phyloP scores from a whole-genome alignment of 1,140 invertebrate genomes.

The Leptestheria dahalacensis region DNA sequence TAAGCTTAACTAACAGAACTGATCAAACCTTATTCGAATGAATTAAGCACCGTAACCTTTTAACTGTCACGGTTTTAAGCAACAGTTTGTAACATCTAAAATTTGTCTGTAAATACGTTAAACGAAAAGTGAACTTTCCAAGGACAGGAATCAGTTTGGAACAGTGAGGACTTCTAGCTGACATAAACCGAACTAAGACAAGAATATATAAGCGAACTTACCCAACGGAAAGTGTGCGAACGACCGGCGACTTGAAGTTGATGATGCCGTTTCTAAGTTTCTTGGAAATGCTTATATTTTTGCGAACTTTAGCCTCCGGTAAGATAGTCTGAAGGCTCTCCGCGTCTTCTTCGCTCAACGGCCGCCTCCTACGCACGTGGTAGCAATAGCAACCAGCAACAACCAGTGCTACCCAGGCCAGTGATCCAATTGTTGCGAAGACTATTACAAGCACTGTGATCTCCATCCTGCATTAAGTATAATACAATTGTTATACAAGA shows the following conservation, averaged over 20 bases:
- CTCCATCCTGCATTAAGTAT: background rate
- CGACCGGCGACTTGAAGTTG: background rate
- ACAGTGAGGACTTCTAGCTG: too few relatives aligned
- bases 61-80: too few relatives aligned
- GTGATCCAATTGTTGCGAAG: background rate
- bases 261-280: slow-evolving; percentile 6
- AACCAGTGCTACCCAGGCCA: slow-evolving; percentile 1
- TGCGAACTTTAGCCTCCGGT: background rate
- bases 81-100: too few relatives aligned
- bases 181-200: too few relatives aligned
- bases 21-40: too few relatives aligned
- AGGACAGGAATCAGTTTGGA: too few relatives aligned
- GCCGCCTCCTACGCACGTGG: slow-evolving; percentile 2
- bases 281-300: background rate
- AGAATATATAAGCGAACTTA: background rate
- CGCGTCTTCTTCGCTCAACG: background rate
- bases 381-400: slow-evolving; percentile 6
- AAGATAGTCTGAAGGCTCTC: background rate
- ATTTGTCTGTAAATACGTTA: too few relatives aligned
- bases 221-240: slow-evolving; percentile 2
- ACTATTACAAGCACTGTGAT: background rate
- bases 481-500: too few relatives aligned
- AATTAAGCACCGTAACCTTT: too few relatives aligned
- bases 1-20: too few relatives aligned
- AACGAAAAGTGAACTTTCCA: too few relatives aligned